phyloP scores from a whole-genome alignment of 2,888 invertebrate species.

The Drosophila testacea region DNA sequence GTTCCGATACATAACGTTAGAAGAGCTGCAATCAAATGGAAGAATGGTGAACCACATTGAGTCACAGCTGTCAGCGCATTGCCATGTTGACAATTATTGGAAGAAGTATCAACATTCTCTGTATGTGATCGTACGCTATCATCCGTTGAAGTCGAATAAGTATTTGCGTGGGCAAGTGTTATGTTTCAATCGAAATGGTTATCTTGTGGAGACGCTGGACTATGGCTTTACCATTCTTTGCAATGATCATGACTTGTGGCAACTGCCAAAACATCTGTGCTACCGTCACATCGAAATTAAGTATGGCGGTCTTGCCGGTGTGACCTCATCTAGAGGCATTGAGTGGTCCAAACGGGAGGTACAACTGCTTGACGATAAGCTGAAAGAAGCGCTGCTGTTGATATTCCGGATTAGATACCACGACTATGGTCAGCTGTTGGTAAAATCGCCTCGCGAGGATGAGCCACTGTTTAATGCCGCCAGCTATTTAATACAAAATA shows the following conservation, averaged over 20 bases:
- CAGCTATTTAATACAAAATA: constrained; percentile 13
- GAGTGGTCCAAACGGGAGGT: constrained; percentile 38
- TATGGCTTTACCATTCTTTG: constrained; percentile 59
- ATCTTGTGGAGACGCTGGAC: constrained; percentile 51
- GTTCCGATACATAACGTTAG: constrained; percentile 36
- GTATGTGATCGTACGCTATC: constrained; percentile 54
- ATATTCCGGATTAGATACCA: neutral
- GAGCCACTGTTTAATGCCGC: constrained; percentile 23
- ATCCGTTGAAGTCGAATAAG: constrained; percentile 1
- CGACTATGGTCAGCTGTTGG: constrained; percentile 39
- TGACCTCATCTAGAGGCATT: constrained; percentile 17
- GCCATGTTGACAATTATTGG: neutral
- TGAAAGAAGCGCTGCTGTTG: constrained; percentile 13
- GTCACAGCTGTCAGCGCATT: constrained; percentile 9
- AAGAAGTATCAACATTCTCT: neutral
- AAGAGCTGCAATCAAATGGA: constrained; percentile 21
- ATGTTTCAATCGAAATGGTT: constrained; percentile 1
- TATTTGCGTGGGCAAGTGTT: constrained; percentile 51
- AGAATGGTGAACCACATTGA: constrained; percentile 34
- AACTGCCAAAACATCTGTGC: constrained; percentile 28
- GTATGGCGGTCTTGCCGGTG: constrained; percentile 25
- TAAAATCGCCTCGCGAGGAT: neutral
- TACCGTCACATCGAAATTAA: neutral
- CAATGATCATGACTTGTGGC: constrained; percentile 41
- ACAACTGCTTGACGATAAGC: constrained; percentile 7